Base-by-base conservation (phyloP, 2,888 invertebrate genomes). In the Lasioglossum morio region DNA sequence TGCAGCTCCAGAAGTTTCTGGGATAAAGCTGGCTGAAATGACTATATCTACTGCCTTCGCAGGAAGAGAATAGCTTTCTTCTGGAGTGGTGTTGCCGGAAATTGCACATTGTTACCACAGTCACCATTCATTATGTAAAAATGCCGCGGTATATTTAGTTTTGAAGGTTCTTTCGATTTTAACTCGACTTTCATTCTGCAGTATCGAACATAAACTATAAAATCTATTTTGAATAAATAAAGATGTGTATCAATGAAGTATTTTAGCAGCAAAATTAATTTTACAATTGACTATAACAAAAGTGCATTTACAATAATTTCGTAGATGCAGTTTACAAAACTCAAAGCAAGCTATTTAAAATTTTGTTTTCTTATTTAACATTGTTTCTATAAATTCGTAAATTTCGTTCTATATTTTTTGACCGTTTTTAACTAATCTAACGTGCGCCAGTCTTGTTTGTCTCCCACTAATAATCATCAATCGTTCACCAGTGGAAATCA, bases 401-500 rank as follows among this genome's bases (percentile, higher is more conserved):
- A 48, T 48, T 48, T 53, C 2, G 23, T 53, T 48, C 8, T 23
- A 19, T 53, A 23, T 23, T 53, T 23, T 53, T 23, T 53, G 23
- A 53, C n/a, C n/a, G 12, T 57, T 12, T 57, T 27, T 57, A 23
- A 53, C 53, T 23, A 53, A 53, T 23, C 23, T 53, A 53, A 8
- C 19, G 16, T 48, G 19, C 19, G 5, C 19, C 19, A 19, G 19
- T 27, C 27, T 27, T n/a, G 57, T 57, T 82, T 69, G 57, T 46
- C 8, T 19, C 27, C 37, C 63, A 27, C 16, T 14, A 63, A 30
- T 16, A 30, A 63, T 63, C 30, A 30, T 63, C 30, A 30, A 63
- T 63, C 30, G 63, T 63, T 30, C 63, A 63, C 16, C 14, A 12
- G 63, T 66, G 30, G 19, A 66, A 73, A 77, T 84, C 77, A 69